Evolutionary conservation across 2,888 invertebrate species (phyloP), one percentile per base, ranked within the genome.

Genomic region (Luperina nickerlii): DNA sequence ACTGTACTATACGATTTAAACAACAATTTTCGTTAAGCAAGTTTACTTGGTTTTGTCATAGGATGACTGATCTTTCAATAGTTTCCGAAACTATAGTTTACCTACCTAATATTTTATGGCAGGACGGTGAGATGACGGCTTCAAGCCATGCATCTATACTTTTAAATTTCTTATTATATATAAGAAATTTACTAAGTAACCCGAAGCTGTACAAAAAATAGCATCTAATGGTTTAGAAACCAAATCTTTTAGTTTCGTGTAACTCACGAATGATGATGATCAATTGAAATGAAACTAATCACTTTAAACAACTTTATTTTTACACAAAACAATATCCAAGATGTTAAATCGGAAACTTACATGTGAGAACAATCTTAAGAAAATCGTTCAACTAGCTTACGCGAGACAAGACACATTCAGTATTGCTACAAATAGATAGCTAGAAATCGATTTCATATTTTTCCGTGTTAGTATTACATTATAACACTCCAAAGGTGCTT

Each of bases 231-330:
- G 5, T 38, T 70, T 51, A 18, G 5, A 48, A 48, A 48, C 15
- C 15, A 48, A 48, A 48, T 13, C 0, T 48, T 48, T 48, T 13
- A 4, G 48, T 48, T 48, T 48, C 7, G 18, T 51, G 51, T 51
- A 51, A 51, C 18, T 51, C 51, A 27, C 24, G 18, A 20, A 79
- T 69, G 48, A 48, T 15, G 13, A 45, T 0, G 27, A 68, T 54
- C 9, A 68, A 57, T 38, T 27, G 13, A 69, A 83, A 63, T 62
- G 2, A 63, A 68, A 83, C 18, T 38, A 63, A 38, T 27, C 32
- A n/a, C 54, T 5, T 54, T 5, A 48, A 48, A 48, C 15, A 38
- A 27, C 5, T 83, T 76, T 80, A 57, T 48, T 80, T 68, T 48
- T 24, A 48, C 48, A 48, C 13, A 48, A 48, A 13, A 48, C 48